phyloP scores from a whole-genome alignment of 1,140 invertebrate species.

The Eubasilissa regina region DNA sequence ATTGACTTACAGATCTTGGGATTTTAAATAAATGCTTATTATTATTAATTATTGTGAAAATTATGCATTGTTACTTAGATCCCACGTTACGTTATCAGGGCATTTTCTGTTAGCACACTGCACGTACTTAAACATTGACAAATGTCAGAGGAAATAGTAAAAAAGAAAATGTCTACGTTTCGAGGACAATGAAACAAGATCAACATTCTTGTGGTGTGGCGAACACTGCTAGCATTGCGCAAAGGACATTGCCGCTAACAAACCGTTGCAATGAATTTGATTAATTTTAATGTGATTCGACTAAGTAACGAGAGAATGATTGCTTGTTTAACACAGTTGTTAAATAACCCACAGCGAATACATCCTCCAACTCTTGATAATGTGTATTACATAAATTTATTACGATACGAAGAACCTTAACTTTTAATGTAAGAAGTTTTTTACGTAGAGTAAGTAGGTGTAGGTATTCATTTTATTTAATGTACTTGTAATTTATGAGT shows the following conservation, averaged over 20 bases:
- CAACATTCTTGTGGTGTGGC: slow-evolving; percentile 36
- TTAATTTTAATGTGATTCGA: slow-evolving; percentile 21
- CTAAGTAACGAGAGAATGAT: slow-evolving; percentile 18
- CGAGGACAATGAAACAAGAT: slow-evolving; percentile 45
- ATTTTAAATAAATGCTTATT: too few species aligned
- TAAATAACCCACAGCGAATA: background rate
- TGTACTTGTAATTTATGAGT: too few species aligned
- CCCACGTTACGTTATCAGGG: too few species aligned
- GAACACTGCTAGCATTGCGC: slow-evolving; percentile 18
- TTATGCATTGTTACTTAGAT: too few species aligned
- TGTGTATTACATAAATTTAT: too few species aligned
- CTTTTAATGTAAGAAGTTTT: too few species aligned
- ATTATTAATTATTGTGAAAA: too few species aligned
- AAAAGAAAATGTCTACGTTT: slow-evolving; percentile 32
- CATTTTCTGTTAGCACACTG: too few species aligned
- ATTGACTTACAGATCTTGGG: too few species aligned
- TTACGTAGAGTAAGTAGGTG: too few species aligned
- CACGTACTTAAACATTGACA: background rate
- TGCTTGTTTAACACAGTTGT: background rate
- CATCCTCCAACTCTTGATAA: background rate
- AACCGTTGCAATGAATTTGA: slow-evolving; percentile 20
- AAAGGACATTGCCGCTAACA: slow-evolving; percentile 29
- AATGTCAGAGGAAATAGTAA: slow-evolving; percentile 31
- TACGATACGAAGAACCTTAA: too few species aligned
- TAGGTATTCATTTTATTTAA: too few species aligned